Evolutionary conservation across 1,140 invertebrate genomes (phyloP).

Genomic region (Papilio helenus): DNA sequence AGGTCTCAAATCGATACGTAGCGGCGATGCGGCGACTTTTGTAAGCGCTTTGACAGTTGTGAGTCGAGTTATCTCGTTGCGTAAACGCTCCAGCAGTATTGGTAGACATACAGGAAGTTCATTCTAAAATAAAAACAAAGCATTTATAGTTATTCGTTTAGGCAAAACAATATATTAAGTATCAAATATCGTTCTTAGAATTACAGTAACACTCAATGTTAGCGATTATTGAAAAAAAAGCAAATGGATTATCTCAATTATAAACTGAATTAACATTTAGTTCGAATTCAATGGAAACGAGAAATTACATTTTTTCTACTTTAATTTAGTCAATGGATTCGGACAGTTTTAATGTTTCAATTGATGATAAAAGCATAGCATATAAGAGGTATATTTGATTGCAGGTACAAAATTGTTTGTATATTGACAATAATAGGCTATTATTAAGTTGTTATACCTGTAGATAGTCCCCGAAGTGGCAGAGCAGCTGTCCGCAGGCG

Average conservation of each 20-base stretch:
- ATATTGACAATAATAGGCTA: neutral
- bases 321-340: no score
- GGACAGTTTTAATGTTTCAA: no score
- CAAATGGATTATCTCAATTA: no score
- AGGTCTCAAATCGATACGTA: slow-evolving; percentile 93
- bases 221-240: no score
- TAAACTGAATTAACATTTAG: no score
- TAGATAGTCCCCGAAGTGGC: slow-evolving; percentile 94
- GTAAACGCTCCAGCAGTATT: slow-evolving; percentile 96
- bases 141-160: no score
- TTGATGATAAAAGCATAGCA: no score
- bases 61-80: slow-evolving; percentile 98
- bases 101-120: slow-evolving; percentile 94
- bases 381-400: slow-evolving; percentile 20
- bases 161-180: no score
- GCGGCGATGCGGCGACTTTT: slow-evolving; percentile 95
- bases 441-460: slow-evolving; percentile 62
- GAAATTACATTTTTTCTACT: no score
- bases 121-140: slow-evolving; percentile 74
- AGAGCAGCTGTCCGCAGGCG: slow-evolving; percentile 97
- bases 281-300: no score
- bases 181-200: no score
- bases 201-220: no score
- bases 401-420: neutral
- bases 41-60: slow-evolving; percentile 98